Base-by-base conservation (phyloP, 2,888 invertebrate species). In the Drosophila acutilabella region DNA sequence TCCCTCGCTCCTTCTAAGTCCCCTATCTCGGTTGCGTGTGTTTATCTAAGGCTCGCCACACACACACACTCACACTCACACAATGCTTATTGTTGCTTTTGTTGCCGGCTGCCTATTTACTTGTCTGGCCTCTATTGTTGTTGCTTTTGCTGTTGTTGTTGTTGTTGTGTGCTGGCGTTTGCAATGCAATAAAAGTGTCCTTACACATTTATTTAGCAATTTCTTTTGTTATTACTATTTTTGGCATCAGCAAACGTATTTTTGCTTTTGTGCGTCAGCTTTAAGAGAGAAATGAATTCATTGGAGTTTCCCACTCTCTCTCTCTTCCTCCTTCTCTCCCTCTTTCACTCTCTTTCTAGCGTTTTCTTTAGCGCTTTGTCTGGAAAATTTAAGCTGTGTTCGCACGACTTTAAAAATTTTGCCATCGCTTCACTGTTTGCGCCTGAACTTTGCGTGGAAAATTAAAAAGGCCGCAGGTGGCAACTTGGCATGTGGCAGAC, bases 171-270 rank as follows among this genome's bases (percentile, higher is more conserved):
- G 67, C 65, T 61, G 76, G 67, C 71, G 71, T 66, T 79, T 78
- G 76, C 81, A 81, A 74, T 77, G 84, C 81, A 84, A 89, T 89
- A 84, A 88, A 89, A 86, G 79, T 88, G 88, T 89, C 90, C 79
- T 82, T 80, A 88, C 77, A 90, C 86, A 81, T 89, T 89, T 89
- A 89, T 89, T 89, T 88, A 87, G 82, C 84, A 84, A 89, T 89
- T 82, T 74, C 82, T 78, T 88, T 86, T 82, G 80, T 88, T 88
- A 84, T 86, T 83, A 13, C 36, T 36, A 82, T 84, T 88, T 81
- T 85, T 67, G 71, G 73, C 86, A 71, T 76, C 80, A 70, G 62
- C 76, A 71, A 64, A 64, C 59, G 71, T 70, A 69, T 67, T 71
- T 71, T 66, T 66, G 64, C 76, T 59, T 67, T 66, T 75, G 69